A percentile compares a stretch with the other conserved stretches of the same genome.
Conservation (phyloP, 2,797 vertebrate genomes). For the Lophius americanus region DNA sequence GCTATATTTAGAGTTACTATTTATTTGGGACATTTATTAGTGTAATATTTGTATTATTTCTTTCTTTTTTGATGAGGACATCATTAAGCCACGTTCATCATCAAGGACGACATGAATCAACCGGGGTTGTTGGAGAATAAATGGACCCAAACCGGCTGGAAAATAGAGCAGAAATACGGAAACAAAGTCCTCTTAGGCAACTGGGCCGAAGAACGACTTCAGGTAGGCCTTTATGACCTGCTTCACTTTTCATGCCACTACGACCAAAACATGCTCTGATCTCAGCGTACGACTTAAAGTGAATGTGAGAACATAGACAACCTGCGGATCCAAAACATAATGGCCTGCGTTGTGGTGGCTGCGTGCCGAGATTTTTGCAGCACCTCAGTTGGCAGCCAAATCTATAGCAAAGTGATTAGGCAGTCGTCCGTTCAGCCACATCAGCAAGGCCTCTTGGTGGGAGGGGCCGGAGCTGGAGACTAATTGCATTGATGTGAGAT, state of each 20-base stretch:
- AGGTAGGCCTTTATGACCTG: slow-evolving; percentile 67
- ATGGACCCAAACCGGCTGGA: slow-evolving; percentile 77
- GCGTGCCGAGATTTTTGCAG: slow-evolving; percentile 44
- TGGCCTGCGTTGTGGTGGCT: slow-evolving; percentile 17
- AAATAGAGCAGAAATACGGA: slow-evolving; percentile 74
- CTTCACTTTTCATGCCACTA: background rate
- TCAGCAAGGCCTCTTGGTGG: slow-evolving; percentile 69
- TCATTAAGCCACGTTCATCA: slow-evolving; percentile 16
- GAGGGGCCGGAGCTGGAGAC: slow-evolving; percentile 52
- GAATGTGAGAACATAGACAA: slow-evolving; percentile 21
- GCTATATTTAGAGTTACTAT: too few species aligned
- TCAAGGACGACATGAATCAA: slow-evolving; percentile 41
- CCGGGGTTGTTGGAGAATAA: slow-evolving; percentile 50
- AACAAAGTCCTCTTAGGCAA: slow-evolving; percentile 81
- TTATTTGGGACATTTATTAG: too few species aligned
- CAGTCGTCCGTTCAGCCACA: slow-evolving; percentile 53
- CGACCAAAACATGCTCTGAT: background rate
- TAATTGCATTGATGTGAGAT: slow-evolving; percentile 70
- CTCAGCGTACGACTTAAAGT: background rate
- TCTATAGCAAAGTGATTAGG: slow-evolving; percentile 76
- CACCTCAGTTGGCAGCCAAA: slow-evolving; percentile 61
- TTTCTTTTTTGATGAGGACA: too few species aligned
- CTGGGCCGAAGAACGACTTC: slow-evolving; percentile 80
- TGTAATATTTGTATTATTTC: too few species aligned
- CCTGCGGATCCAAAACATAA: slow-evolving; percentile 34